phyloP scores from a whole-genome alignment of 2,888 invertebrate species.

The Nesidiocoris tenuis region DNA sequence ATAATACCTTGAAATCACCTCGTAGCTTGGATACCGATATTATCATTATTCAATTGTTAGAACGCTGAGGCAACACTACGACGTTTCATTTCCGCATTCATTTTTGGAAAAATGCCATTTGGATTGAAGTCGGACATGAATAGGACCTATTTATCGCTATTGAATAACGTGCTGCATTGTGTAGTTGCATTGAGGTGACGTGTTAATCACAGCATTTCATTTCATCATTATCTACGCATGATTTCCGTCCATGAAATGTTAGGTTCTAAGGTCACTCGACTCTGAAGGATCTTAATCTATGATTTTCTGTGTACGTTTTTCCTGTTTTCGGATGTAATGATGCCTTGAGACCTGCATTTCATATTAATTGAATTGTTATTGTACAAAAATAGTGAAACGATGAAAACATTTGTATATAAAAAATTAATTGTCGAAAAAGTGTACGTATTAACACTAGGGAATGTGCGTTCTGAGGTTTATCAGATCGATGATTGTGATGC shows the following conservation, averaged over 20 bases:
- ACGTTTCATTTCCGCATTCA: too few relatives aligned
- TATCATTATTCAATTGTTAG: too few relatives aligned
- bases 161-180: too few relatives aligned
- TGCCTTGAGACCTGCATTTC: slow-evolving; percentile 35
- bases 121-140: too few relatives aligned
- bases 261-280: slow-evolving; percentile 31
- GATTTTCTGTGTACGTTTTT: slow-evolving; percentile 11
- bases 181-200: background rate
- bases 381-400: slow-evolving; percentile 14
- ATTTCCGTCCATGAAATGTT: slow-evolving; percentile 41
- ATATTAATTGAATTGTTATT: slow-evolving; percentile 16
- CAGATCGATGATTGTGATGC: background rate
- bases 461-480: background rate
- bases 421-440: background rate
- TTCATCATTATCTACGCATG: slow-evolving; percentile 22
- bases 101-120: too few relatives aligned
- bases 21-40: too few relatives aligned
- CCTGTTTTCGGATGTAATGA: slow-evolving; percentile 10
- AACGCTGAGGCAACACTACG: too few relatives aligned
- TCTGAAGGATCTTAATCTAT: background rate
- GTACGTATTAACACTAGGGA: background rate
- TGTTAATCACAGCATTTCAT: background rate
- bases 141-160: too few relatives aligned
- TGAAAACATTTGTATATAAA: slow-evolving; percentile 21
- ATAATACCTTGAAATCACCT: too few relatives aligned